Evolutionary conservation across 1,140 invertebrate genomes (phyloP), one percentile per base, ranked within the genome.

Genomic region (Temnothorax curvispinosus): DNA sequence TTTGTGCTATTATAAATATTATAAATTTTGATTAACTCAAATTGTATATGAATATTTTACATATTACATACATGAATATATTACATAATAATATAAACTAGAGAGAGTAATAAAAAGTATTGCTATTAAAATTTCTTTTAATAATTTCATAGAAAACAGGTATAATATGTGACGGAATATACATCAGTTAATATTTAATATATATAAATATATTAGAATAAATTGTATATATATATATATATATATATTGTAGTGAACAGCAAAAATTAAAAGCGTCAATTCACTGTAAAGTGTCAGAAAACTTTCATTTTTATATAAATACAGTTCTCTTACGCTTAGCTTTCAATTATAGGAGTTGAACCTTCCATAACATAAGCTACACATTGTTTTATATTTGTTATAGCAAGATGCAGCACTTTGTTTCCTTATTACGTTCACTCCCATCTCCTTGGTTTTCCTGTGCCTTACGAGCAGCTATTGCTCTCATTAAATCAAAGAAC

Each of bases 401-500:
- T 88, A 95, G 90, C 96, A 99, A 97, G 95, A 98, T 97, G 95
- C 97, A 97, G 96, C 99, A 99, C 95, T 98, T 98, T 94, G 97
- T 96, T 96, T 98, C 98, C 96, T 97, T 98, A 96, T 97, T 97
- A 95, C 97, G 97, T 96, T 97, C 98, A 95, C 97, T 98, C 94
- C 98, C 97, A 95, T 98, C 98, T 91, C 97, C 97, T 95, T 98
- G 97, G 91, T 97, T 98, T 95, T 99, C 98, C 95, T 98, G 98
- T 95, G 97, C 98, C 96, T 99, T 99, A 91, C 98, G 97, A 93
- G 98, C 98, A 92, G 98, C 97, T 95, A 99, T 99, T 96, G 99
- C 98, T 91, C 98, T 97, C 98, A 99, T 99, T 95, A 99, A 97
- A 96, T 99, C 98, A 96, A 98, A 99, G 96, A 99, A 99, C 94